phyloP scores from a whole-genome alignment of 2,797 vertebrate genomes.

The Sorex maritimensis region DNA sequence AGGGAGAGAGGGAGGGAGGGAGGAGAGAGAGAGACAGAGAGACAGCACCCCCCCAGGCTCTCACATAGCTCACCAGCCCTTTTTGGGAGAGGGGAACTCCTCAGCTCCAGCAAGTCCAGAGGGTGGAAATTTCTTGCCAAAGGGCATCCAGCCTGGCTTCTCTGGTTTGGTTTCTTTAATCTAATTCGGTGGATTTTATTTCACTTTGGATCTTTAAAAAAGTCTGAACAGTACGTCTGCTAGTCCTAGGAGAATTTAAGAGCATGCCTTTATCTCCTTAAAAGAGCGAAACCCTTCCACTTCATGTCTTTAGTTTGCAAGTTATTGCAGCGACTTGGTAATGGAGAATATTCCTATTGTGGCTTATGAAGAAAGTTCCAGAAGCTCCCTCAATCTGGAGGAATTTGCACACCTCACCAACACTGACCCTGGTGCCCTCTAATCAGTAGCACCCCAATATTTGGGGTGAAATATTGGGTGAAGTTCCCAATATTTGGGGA shows the following conservation, averaged over 20 bases:
- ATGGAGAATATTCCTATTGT: not conserved
- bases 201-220: slow-evolving; percentile 32
- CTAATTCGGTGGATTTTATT: slow-evolving; percentile 66
- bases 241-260: slow-evolving; percentile 1
- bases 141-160: not conserved
- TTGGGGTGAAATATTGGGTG: not conserved
- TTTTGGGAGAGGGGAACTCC: not conserved
- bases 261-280: not conserved
- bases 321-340: not conserved
- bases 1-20: not conserved
- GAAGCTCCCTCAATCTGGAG: not conserved
- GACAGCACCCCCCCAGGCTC: too few relatives aligned
- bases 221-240: not conserved
- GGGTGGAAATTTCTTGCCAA: slow-evolving; percentile 39
- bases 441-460: not conserved
- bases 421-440: not conserved
- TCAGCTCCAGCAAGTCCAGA: not conserved
- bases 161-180: slow-evolving; percentile 49
- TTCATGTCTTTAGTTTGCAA: not conserved
- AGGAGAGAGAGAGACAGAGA: not conserved
- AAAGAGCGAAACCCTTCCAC: not conserved
- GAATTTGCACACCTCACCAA: not conserved
- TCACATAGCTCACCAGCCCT: not conserved
- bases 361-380: not conserved
- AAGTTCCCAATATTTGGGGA: not conserved